These are phyloP conservation scores for Athene cunicularia DNA, from an alignment of 2,113 vertebrate genomes.

Conservation along the genomic window DNA sequence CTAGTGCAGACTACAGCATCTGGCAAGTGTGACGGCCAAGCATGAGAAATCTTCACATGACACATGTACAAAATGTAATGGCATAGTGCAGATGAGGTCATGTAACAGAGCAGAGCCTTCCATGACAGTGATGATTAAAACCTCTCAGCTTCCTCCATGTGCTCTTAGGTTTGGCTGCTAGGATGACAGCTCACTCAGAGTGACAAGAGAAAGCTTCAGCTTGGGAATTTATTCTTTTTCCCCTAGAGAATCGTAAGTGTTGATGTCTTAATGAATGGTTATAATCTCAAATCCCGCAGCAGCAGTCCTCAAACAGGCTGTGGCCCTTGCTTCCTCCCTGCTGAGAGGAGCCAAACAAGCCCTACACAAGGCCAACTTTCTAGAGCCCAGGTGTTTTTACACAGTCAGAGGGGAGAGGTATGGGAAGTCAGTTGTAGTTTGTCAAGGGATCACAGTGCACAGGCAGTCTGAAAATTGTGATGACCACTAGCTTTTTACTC, in stretches of 20 bases:
- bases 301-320: not conserved
- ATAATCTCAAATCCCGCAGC: not conserved
- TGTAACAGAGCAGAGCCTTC: not conserved
- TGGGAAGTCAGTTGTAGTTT: not conserved
- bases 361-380: not conserved
- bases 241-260: not conserved
- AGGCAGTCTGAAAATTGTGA: not conserved
- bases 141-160: not conserved
- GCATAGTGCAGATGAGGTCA: not conserved
- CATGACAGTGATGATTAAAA: not conserved
- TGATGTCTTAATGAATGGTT: not conserved
- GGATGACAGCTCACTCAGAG: not conserved
- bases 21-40: not conserved
- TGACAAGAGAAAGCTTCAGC: not conserved
- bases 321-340: not conserved
- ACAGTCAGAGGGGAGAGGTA: not conserved
- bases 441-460: not conserved
- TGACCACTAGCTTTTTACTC: not conserved
- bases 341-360: not conserved
- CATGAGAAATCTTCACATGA: not conserved
- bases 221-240: not conserved
- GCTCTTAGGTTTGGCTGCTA: not conserved
- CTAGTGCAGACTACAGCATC: not conserved
- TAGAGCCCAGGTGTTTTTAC: not conserved
- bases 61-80: fast-evolving